A percentile compares a stretch with the other conserved stretches of the same genome.
phyloP scores from a whole-genome alignment of 2,113 vertebrate species.

The Alexandromys fortis region DNA sequence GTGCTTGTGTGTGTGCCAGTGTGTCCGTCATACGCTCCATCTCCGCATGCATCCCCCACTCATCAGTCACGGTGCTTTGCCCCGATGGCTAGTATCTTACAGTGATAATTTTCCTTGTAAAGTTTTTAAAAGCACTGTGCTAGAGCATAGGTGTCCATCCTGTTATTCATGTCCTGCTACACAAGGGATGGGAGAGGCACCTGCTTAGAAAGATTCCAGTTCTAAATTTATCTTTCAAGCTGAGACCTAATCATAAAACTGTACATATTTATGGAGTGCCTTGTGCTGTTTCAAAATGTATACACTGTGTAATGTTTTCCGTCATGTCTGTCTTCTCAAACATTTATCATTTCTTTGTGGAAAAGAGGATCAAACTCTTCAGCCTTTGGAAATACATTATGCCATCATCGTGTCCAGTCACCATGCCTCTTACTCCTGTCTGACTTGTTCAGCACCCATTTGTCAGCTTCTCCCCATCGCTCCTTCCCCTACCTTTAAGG shows the following conservation, averaged over 20 bases:
- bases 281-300: background rate
- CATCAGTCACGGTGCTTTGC: background rate
- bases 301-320: background rate
- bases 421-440: background rate
- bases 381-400: background rate
- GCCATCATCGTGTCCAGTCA: background rate
- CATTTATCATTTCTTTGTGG: background rate
- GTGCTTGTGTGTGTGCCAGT: background rate
- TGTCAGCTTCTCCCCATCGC: background rate
- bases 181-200: background rate
- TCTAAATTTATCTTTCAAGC: background rate
- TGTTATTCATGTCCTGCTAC: constrained; percentile 16
- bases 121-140: background rate
- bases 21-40: background rate
- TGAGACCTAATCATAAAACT: background rate
- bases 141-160: constrained; percentile 34
- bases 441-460: background rate
- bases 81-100: background rate
- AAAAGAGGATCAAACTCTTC: background rate
- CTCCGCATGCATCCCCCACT: no score
- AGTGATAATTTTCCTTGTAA: background rate
- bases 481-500: constrained; percentile 27
- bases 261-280: background rate
- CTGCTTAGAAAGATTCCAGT: background rate
- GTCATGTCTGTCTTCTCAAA: background rate